Evolutionary conservation across 2,888 invertebrate species (phyloP).

Genomic region (Pseudeuparius sepicola): DNA sequence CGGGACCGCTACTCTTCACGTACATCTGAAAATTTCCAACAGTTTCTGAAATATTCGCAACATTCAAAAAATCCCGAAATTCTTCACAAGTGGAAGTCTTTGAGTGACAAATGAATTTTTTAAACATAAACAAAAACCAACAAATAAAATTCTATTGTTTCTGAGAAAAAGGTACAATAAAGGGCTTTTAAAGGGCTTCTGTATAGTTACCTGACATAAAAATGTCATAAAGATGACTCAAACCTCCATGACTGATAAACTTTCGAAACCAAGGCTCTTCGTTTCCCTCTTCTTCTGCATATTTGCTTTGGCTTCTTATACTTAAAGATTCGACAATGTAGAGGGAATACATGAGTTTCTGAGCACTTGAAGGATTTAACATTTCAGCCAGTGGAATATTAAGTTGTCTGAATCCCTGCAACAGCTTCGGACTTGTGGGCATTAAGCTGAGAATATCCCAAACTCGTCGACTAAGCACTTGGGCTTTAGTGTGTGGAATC

Average conservation of each 20-base stretch:
- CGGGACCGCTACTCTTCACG: too few relatives aligned
- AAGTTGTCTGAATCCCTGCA: constrained; percentile 75
- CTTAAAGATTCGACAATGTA: constrained; percentile 78
- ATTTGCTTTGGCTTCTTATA: constrained; percentile 28
- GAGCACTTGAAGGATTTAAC: constrained; percentile 80
- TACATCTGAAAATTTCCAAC: too few relatives aligned
- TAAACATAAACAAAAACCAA: too few relatives aligned
- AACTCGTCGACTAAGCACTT: constrained; percentile 79
- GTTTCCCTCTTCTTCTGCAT: constrained; percentile 24
- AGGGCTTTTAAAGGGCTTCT: too few relatives aligned
- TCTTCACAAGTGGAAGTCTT: too few relatives aligned
- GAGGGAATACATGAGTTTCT: constrained; percentile 89
- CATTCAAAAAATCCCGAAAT: too few relatives aligned
- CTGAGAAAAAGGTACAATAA: too few relatives aligned
- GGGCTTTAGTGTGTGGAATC: constrained; percentile 76
- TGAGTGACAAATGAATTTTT: too few relatives aligned
- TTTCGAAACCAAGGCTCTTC: constrained; percentile 57
- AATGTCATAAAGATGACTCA: constrained; percentile 81
- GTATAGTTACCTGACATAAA: constrained; percentile 89
- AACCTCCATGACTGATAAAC: constrained; percentile 80
- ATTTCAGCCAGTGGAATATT: constrained; percentile 62
- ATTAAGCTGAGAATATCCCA: constrained; percentile 91
- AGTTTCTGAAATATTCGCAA: too few relatives aligned
- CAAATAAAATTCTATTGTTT: too few relatives aligned
- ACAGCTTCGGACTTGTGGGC: constrained; percentile 78